Conservation (phyloP, 2,888 invertebrate genomes). For the Acronicta leporina region DNA sequence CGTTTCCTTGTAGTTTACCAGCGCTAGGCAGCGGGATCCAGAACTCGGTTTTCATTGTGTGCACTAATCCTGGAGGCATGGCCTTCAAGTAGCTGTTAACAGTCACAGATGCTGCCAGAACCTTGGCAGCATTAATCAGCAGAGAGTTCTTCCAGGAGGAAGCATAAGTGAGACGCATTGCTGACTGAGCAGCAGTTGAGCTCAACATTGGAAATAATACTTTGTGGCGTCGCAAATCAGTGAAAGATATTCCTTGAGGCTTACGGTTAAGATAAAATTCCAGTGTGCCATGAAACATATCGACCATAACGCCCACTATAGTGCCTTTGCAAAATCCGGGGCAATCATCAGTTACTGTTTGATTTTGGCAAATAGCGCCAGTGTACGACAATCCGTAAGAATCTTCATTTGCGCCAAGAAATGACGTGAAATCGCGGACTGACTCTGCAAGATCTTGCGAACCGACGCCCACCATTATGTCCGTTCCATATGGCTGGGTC, state of each 20-base stretch:
- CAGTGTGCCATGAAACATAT: slow-evolving; percentile 39
- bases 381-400: slow-evolving; percentile 45
- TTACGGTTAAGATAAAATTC: slow-evolving; percentile 42
- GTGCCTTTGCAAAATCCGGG: slow-evolving; percentile 42
- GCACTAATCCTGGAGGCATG: slow-evolving; percentile 22
- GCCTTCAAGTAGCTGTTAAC: slow-evolving; percentile 7
- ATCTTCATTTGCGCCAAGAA: slow-evolving; percentile 20
- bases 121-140: slow-evolving; percentile 27
- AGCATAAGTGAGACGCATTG: slow-evolving; percentile 35
- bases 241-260: slow-evolving; percentile 28
- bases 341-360: slow-evolving; percentile 17
- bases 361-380: slow-evolving; percentile 33
- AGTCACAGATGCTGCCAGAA: slow-evolving; percentile 22
- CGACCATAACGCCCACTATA: slow-evolving; percentile 43
- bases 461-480: slow-evolving; percentile 84
- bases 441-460: slow-evolving; percentile 3
- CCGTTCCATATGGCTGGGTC: slow-evolving; percentile 95
- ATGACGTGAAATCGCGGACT: slow-evolving; percentile 13
- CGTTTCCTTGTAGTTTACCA: slow-evolving; percentile 9
- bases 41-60: slow-evolving; percentile 14
- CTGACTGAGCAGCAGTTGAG: slow-evolving; percentile 32
- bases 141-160: slow-evolving; percentile 35
- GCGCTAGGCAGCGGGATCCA: slow-evolving; percentile 29
- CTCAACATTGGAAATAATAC: slow-evolving; percentile 37
- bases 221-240: slow-evolving; percentile 15